Percentiles rank a stretch among this genome's conserved stretches.
phyloP scores from a whole-genome alignment of 2,888 invertebrate genomes.

The Metopia argyrocephala region DNA sequence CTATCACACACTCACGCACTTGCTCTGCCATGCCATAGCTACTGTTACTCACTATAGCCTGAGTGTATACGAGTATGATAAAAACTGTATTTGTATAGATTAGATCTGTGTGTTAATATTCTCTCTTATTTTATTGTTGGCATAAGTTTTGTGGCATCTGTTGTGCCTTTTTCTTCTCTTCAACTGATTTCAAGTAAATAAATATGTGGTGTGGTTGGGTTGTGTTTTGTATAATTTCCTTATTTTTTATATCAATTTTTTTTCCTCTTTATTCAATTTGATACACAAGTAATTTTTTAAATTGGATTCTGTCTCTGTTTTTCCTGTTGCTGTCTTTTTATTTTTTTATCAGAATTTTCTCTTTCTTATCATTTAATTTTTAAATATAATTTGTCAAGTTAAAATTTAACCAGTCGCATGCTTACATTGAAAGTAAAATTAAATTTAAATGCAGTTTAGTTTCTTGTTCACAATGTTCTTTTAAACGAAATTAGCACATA shows the following conservation, averaged over 20 bases:
- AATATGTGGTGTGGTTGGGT: background rate
- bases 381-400: constrained; percentile 10
- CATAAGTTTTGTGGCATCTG: background rate
- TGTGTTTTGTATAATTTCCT: background rate
- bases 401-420: constrained; percentile 12
- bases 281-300: constrained; percentile 27
- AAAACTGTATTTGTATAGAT: background rate
- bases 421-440: background rate
- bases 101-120: background rate
- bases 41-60: too few relatives aligned
- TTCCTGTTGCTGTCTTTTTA: background rate
- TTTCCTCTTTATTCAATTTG: constrained; percentile 5
- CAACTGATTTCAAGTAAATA: background rate
- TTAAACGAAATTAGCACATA: background rate
- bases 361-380: background rate
- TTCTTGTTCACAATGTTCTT: background rate
- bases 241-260: background rate
- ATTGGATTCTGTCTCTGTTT: background rate
- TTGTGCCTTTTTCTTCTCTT: background rate
- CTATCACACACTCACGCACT: background rate
- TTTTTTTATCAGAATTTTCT: background rate
- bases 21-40: too few relatives aligned
- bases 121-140: background rate
- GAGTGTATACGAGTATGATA: background rate
- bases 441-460: background rate